Evolutionary conservation across 2,888 invertebrate genomes (phyloP).

Genomic region (Noctua janthina): DNA sequence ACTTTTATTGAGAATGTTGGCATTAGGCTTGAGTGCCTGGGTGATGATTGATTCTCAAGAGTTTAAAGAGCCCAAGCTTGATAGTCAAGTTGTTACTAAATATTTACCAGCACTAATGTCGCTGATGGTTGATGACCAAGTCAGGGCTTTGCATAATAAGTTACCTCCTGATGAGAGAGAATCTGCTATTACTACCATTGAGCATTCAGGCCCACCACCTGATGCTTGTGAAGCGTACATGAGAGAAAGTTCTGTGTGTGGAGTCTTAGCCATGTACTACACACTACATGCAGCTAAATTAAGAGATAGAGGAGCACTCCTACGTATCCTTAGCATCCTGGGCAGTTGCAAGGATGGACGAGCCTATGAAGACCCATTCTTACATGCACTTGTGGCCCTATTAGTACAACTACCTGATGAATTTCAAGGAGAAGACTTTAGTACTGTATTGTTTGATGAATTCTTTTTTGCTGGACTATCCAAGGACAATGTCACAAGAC

Average conservation of each 20-base stretch:
- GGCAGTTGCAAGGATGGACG: conserved; percentile 97
- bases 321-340: conserved; percentile 96
- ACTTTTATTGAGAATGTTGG: conserved; percentile 96
- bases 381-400: conserved; percentile 96
- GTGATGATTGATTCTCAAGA: conserved; percentile 98
- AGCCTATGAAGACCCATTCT: conserved; percentile 98
- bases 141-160: conserved; percentile 95
- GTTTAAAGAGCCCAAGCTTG: conserved; percentile 98
- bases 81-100: conserved; percentile 97
- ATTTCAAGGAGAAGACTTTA: conserved; percentile 98
- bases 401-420: conserved; percentile 97
- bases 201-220: conserved; percentile 97
- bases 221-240: conserved; percentile 98
- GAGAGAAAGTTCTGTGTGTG: conserved; percentile 97
- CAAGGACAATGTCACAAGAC: conserved; percentile 97
- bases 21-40: conserved; percentile 98
- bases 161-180: conserved; percentile 98
- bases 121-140: conserved; percentile 97
- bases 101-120: conserved; percentile 98
- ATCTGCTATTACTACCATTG: conserved; percentile 97
- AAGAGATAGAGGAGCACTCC: conserved; percentile 94
- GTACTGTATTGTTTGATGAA: conserved; percentile 98
- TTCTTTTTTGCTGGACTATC: conserved; percentile 97
- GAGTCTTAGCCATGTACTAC: conserved; percentile 98
- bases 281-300: conserved; percentile 96